Evolutionary conservation across 2,113 vertebrate species (phyloP).

Genomic region (Lagopus muta): DNA sequence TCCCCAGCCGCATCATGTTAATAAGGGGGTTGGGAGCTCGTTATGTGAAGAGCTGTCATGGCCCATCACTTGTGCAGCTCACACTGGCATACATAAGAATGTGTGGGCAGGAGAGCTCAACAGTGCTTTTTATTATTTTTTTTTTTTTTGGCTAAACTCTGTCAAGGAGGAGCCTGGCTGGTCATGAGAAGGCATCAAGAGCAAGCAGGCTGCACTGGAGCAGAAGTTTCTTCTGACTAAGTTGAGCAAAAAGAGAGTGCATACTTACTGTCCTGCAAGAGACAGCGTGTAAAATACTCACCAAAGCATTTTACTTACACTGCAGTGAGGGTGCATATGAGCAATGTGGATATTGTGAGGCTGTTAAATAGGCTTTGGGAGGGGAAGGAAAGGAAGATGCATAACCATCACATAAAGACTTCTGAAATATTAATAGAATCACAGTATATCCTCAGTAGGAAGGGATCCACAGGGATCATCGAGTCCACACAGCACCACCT

Average conservation of each 20-base stretch:
- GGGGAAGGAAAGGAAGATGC: not conserved
- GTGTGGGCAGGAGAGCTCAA: not conserved
- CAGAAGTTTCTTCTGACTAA: not conserved
- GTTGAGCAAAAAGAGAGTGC: not conserved
- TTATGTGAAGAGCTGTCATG: not conserved
- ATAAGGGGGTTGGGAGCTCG: not conserved
- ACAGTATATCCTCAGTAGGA: not conserved
- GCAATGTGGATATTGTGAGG: not conserved
- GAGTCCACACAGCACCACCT: not conserved
- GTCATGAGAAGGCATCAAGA: not conserved
- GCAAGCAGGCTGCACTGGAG: not conserved
- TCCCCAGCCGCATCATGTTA: not conserved
- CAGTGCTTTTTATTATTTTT: not conserved
- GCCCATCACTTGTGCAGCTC: not conserved
- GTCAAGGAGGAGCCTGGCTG: not conserved
- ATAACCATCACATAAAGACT: not conserved
- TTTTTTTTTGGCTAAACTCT: not conserved
- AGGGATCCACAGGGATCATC: not conserved
- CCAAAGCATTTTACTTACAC: not conserved
- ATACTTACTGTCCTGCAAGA: accelerated
- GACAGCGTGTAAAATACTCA: not conserved
- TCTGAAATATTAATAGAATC: not conserved
- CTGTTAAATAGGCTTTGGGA: not conserved
- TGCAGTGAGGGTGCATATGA: not conserved
- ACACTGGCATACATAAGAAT: not conserved